These are phyloP conservation scores for Corynorhinus townsendii DNA, from an alignment of 2,113 vertebrate species.

Conservation along the genomic window DNA sequence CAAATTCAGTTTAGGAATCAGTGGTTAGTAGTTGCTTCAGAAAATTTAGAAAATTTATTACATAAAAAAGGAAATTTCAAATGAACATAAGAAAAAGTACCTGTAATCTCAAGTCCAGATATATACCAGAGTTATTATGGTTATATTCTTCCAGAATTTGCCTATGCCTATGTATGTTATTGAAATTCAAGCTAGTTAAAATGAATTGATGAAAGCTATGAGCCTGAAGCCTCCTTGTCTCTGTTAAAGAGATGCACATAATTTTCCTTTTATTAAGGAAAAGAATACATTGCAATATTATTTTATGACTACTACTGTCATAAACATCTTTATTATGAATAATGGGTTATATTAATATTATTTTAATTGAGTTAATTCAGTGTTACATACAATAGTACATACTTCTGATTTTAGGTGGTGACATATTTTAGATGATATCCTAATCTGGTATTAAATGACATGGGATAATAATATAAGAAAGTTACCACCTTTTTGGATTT, in stretches of 20 bases:
- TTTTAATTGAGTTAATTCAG: background rate
- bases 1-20: constrained; percentile 20
- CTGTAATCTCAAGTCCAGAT: background rate
- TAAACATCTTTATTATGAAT: background rate
- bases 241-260: background rate
- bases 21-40: constrained; percentile 4
- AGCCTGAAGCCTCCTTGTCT: background rate
- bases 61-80: background rate
- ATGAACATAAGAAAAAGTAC: background rate
- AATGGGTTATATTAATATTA: background rate
- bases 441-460: background rate
- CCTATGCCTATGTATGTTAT: background rate
- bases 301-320: background rate
- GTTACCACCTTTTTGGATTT: background rate
- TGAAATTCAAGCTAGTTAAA: constrained; percentile 39
- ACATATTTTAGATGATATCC: constrained; percentile 16
- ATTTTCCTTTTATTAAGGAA: constrained; percentile 30
- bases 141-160: constrained; percentile 15
- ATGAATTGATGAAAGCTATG: background rate
- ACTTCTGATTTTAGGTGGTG: background rate
- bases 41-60: background rate
- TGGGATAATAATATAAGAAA: background rate
- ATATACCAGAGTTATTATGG: background rate
- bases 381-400: background rate
- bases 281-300: background rate